Evolutionary conservation across 35 echinoderm and acorn worm species (phyloP), one percentile per base, ranked within the genome.

Genomic region (Chiridota heheva): DNA sequence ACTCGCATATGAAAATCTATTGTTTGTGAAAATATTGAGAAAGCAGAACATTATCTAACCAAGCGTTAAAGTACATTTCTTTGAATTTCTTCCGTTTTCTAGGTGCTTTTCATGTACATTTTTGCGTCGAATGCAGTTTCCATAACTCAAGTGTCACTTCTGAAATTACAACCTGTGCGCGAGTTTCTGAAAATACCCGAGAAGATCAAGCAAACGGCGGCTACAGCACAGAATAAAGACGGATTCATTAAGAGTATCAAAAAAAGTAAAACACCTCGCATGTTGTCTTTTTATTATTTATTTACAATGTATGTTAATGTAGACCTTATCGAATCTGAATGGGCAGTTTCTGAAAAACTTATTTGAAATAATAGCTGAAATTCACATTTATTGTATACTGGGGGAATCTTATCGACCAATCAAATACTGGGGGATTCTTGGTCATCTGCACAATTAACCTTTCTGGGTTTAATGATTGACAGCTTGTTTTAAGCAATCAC

Each of bases 71-170:
- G n/a, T 12, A 67, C 27, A 26, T n/a, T 75, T 40, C 5, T 46
- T 55, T 57, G 1, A 62, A 27, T 43, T 10, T 81, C 49, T 38
- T 32, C 34, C 1, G n/a, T n/a, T n/a, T 43, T 51, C 0, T 69
- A 96, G 93, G 93, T 88, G 49, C 82, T 96, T 0, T 96, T 96
- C 40, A 70, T 81, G 34, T 96, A 96, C 70, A 90, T 87, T 87
- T 66, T 90, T 35, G 88, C 93, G 4, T 91, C 83, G 35, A 96
- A 96, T 51, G n/a, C 55, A 18, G 65, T 91, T 42, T 87, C 93
- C 2, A 44, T 87, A 0, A n/a, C 37, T 13, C 93, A 96, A 73
- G 83, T 96, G 15, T 70, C 29, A 25, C 5, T 91, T 3, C 53
- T 96, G 56, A 90, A 67, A 78, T 45, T 88, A 1, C 89, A 88